A percentile compares a stretch with the other conserved stretches of the same genome.
Evolutionary conservation across 2,113 vertebrate species (phyloP).

Genomic region (Carassius auratus): DNA sequence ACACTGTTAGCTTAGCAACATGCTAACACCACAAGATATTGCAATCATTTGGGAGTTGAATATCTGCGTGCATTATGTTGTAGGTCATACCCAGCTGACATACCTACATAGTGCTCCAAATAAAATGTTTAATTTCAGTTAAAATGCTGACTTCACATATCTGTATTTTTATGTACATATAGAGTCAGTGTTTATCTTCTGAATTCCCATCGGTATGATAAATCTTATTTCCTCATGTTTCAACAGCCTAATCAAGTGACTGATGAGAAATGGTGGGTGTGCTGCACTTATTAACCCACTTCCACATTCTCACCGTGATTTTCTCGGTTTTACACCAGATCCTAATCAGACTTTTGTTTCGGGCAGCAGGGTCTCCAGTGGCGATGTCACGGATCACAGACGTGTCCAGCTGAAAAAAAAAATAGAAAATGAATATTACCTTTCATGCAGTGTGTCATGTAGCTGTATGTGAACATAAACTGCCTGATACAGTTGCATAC

Average conservation of each 20-base stretch:
- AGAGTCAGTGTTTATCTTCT: background rate
- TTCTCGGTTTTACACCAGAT: slow-evolving; percentile 82
- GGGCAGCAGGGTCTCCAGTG: slow-evolving; percentile 75
- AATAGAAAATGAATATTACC: background rate
- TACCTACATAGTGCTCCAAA: background rate
- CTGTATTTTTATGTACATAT: background rate
- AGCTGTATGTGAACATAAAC: no score
- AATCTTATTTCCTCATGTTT: background rate
- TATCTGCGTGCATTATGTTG: background rate
- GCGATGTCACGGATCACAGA: slow-evolving; percentile 87
- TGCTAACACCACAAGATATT: background rate
- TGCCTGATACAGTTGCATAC: background rate
- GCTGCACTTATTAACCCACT: background rate
- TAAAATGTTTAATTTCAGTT: background rate
- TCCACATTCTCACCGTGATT: slow-evolving; percentile 74
- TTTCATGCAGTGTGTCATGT: no score
- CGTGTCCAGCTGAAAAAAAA: slow-evolving; percentile 84
- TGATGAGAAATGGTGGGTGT: background rate
- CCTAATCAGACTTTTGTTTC: slow-evolving; percentile 91
- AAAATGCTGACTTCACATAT: background rate
- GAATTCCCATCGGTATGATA: background rate
- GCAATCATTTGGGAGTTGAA: background rate
- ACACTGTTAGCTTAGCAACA: background rate
- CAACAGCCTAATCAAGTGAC: background rate
- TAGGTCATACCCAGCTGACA: background rate